Percentiles rank a stretch among this genome's conserved stretches.
Evolutionary conservation across 1,140 invertebrate genomes (phyloP).

Genomic region (Drosophila orena): DNA sequence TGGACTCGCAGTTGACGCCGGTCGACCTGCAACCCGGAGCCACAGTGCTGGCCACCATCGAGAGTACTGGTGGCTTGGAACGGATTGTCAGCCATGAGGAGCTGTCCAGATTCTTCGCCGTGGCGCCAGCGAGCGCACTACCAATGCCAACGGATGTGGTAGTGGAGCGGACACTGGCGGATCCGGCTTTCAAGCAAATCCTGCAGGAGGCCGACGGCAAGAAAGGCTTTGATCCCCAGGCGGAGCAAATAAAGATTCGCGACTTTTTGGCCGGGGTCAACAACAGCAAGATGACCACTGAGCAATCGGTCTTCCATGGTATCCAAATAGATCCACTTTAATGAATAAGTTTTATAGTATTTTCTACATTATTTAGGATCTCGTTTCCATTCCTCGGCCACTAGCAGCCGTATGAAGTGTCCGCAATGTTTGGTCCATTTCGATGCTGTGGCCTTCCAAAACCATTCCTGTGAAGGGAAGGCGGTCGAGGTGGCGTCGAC

Average conservation of each 20-base stretch:
- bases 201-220: slow-evolving; percentile 51
- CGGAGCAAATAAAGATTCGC: slow-evolving; percentile 64
- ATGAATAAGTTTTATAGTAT: neutral
- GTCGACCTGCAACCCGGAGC: slow-evolving; percentile 46
- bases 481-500: neutral
- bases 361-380: neutral
- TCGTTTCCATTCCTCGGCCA: neutral
- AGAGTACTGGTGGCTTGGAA: slow-evolving; percentile 14
- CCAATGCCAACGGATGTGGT: slow-evolving; percentile 50
- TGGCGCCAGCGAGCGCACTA: neutral
- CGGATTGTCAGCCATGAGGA: slow-evolving; percentile 43
- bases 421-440: slow-evolving; percentile 56
- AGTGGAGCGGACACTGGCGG: slow-evolving; percentile 62
- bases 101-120: slow-evolving; percentile 42
- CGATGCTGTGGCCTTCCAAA: slow-evolving; percentile 39
- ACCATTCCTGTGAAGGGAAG: slow-evolving; percentile 50
- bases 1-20: slow-evolving; percentile 19
- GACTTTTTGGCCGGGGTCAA: slow-evolving; percentile 63
- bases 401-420: slow-evolving; percentile 46
- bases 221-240: slow-evolving; percentile 62
- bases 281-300: slow-evolving; percentile 31
- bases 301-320: slow-evolving; percentile 33
- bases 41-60: slow-evolving; percentile 55
- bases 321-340: neutral
- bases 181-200: slow-evolving; percentile 63